These are phyloP conservation scores for Corythoichthys intestinalis DNA, from an alignment of 2,113 vertebrate genomes.

Conservation along the genomic window DNA sequence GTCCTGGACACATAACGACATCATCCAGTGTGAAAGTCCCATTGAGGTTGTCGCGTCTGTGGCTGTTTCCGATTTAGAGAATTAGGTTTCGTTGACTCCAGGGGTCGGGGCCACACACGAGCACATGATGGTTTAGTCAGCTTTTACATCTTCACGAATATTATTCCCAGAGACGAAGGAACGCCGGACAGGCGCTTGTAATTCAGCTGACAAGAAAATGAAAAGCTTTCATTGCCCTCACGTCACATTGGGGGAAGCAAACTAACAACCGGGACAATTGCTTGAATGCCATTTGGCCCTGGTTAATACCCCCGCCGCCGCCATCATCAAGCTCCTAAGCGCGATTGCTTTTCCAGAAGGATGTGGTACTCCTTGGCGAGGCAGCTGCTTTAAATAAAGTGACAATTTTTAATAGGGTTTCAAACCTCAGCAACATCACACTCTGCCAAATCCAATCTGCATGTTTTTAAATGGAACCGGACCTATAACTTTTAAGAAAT, in stretches of 20 bases:
- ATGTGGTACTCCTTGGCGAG: constrained; percentile 61
- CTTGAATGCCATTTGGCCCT: constrained; percentile 30
- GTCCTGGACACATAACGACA: background rate
- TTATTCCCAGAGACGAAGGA: constrained; percentile 48
- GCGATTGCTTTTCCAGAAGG: constrained; percentile 71
- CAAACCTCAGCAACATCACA: constrained; percentile 68
- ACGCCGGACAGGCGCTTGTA: constrained; percentile 50
- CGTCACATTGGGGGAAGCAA: constrained; percentile 45
- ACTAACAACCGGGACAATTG: constrained; percentile 56
- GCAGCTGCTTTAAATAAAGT: constrained; percentile 74
- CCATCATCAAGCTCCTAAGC: constrained; percentile 31
- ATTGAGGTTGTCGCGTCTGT: background rate
- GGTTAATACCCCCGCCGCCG: background rate
- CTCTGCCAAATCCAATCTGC: constrained; percentile 65
- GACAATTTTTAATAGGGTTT: constrained; percentile 74
- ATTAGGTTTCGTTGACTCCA: constrained; percentile 38
- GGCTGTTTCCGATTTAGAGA: constrained; percentile 33
- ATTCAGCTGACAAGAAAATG: constrained; percentile 59
- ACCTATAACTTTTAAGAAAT: constrained; percentile 27
- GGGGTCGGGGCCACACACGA: constrained; percentile 52
- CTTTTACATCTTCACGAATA: constrained; percentile 16
- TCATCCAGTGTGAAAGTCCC: background rate
- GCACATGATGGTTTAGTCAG: constrained; percentile 52
- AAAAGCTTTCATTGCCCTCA: constrained; percentile 65
- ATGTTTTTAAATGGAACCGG: constrained; percentile 65